Conservation (phyloP, 2,888 invertebrate genomes). For the Agonopterix alstromeriana region DNA sequence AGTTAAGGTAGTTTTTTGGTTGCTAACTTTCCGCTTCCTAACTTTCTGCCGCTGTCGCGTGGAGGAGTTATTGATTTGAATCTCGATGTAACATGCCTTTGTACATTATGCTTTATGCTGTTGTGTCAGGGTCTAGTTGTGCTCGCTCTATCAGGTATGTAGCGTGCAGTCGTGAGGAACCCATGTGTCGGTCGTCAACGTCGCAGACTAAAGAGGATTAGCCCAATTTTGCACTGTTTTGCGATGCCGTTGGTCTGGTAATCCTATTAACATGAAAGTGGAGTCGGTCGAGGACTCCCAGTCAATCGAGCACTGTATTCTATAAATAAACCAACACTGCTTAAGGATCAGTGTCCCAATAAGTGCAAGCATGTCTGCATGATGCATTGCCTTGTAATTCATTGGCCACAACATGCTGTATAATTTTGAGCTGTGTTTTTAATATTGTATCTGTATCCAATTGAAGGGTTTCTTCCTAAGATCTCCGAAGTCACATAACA, state of each 20-base stretch:
- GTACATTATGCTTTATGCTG: slow-evolving; percentile 33
- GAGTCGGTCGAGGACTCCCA: slow-evolving; percentile 33
- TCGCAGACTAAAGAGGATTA: slow-evolving; percentile 33
- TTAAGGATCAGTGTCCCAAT: slow-evolving; percentile 33
- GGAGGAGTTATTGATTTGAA: slow-evolving; percentile 53
- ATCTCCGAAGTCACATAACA: no score
- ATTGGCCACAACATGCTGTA: slow-evolving; percentile 1
- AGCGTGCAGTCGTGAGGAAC: slow-evolving; percentile 17
- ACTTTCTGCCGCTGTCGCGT: slow-evolving; percentile 47
- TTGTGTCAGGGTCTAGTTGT: slow-evolving; percentile 24
- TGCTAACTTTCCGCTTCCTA: slow-evolving; percentile 32
- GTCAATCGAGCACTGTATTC: slow-evolving; percentile 31
- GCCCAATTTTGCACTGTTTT: slow-evolving; percentile 38
- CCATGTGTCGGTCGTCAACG: slow-evolving; percentile 11
- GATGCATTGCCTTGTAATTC: slow-evolving; percentile 7
- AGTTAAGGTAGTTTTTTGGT: slow-evolving; percentile 44
- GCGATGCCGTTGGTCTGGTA: slow-evolving; percentile 25
- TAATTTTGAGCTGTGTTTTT: not conserved
- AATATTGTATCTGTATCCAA: no score
- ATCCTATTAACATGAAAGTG: slow-evolving; percentile 40
- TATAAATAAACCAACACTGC: slow-evolving; percentile 33
- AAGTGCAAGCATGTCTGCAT: slow-evolving; percentile 23
- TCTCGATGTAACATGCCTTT: slow-evolving; percentile 30
- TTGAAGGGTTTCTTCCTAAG: no score
- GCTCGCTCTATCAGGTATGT: slow-evolving; percentile 20